Evolutionary conservation across 2,888 invertebrate species (phyloP).

Genomic region (Hydraecia micacea): DNA sequence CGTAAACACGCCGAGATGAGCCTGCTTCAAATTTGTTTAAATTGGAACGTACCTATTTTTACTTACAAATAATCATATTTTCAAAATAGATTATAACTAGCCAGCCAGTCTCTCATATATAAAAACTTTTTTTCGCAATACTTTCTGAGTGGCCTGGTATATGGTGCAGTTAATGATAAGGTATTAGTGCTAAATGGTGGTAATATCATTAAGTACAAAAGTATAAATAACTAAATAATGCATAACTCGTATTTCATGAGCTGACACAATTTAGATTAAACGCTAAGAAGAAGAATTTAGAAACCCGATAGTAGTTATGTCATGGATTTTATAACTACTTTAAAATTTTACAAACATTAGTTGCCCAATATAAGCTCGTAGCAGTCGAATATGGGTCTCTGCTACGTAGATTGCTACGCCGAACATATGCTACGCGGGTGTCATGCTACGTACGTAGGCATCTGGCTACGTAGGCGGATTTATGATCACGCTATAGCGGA

Average conservation of each 20-base stretch:
- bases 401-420: conserved; percentile 43
- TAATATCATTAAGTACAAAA: neutral
- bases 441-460: conserved; percentile 47
- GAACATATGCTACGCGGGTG: conserved; percentile 31
- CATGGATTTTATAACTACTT: neutral
- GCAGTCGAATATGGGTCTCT: conserved; percentile 1
- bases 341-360: neutral
- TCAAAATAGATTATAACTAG: no score
- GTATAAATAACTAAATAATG: conserved; percentile 7
- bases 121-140: no score
- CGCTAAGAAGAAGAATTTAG: neutral
- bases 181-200: neutral
- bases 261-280: neutral
- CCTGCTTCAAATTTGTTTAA: no score
- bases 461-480: conserved; percentile 37
- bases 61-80: no score
- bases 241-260: neutral
- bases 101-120: no score
- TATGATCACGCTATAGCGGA: conserved; percentile 10
- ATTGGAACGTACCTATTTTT: no score
- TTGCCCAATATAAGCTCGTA: conserved; percentile 8
- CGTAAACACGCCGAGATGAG: no score
- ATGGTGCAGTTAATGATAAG: neutral
- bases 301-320: neutral
- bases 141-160: no score